These are phyloP conservation scores for Achroia grisella DNA, from an alignment of 1,140 invertebrate species.

Conservation along the genomic window DNA sequence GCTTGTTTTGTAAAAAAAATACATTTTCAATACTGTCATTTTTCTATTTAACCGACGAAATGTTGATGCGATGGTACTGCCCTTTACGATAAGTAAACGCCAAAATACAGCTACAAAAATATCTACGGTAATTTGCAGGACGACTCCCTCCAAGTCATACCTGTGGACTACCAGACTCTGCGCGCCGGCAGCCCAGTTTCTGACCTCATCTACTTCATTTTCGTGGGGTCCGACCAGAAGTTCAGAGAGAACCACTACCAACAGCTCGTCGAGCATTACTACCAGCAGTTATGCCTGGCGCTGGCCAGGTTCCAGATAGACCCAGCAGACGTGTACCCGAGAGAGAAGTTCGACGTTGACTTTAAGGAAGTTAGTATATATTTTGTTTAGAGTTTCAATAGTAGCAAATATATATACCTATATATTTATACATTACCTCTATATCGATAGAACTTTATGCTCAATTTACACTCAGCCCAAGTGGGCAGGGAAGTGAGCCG, in stretches of 20 bases:
- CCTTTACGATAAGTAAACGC: too few relatives aligned
- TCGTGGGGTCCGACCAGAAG: conserved; percentile 62
- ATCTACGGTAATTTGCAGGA: conserved; percentile 27
- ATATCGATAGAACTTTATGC: too few relatives aligned
- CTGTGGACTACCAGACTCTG: conserved; percentile 73
- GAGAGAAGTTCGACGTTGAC: conserved; percentile 31
- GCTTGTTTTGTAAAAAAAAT: too few relatives aligned
- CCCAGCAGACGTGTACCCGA: conserved; percentile 23
- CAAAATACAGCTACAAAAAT: not conserved
- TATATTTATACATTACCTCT: too few relatives aligned
- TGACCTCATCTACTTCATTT: conserved; percentile 74
- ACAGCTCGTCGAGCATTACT: conserved; percentile 62
- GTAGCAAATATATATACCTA: too few relatives aligned
- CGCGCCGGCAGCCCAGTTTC: conserved; percentile 64
- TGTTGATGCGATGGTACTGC: too few relatives aligned
- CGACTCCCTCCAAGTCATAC: conserved; percentile 36
- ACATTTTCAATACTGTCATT: too few relatives aligned
- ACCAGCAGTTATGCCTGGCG: conserved; percentile 42
- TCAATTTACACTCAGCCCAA: too few relatives aligned
- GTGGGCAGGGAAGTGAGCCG: too few relatives aligned
- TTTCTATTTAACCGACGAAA: too few relatives aligned
- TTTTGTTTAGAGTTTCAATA: too few relatives aligned
- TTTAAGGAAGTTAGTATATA: conserved; percentile 25
- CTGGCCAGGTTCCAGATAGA: conserved; percentile 25
- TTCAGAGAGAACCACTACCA: conserved; percentile 58